Evolutionary conservation across 2,888 invertebrate genomes (phyloP).

Genomic region (Esperia sulphurella): DNA sequence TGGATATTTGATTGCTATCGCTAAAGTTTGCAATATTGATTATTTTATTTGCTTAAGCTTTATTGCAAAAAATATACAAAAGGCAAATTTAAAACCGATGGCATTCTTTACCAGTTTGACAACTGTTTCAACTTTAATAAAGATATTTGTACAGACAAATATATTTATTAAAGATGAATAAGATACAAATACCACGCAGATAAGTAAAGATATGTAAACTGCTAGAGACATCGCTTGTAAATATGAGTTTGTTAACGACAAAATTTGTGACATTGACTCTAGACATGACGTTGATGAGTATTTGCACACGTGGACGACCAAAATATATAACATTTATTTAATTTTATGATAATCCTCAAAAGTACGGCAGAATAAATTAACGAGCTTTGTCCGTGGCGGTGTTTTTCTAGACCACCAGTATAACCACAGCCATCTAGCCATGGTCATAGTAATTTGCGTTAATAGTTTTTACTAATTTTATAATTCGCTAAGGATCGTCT

Average conservation of each 20-base stretch:
- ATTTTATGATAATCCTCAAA: neutral
- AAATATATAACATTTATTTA: neutral
- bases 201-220: neutral
- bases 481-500: neutral
- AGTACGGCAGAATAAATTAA: neutral
- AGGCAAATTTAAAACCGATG: too few relatives aligned
- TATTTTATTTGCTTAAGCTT: too few relatives aligned
- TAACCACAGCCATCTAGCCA: slow-evolving; percentile 1
- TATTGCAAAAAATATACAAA: too few relatives aligned
- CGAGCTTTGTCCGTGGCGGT: neutral
- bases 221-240: neutral
- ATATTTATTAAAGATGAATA: neutral
- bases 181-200: too few relatives aligned
- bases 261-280: slow-evolving; percentile 20
- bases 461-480: neutral
- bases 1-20: too few relatives aligned
- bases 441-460: slow-evolving; percentile 9
- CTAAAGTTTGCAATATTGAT: too few relatives aligned
- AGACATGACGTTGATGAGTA: slow-evolving; percentile 22
- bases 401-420: slow-evolving; percentile 3
- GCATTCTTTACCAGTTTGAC: too few relatives aligned
- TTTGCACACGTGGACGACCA: slow-evolving; percentile 29
- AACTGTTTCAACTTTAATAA: too few relatives aligned
- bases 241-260: slow-evolving; percentile 9
- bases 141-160: too few relatives aligned